phyloP scores from a whole-genome alignment of 2,797 vertebrate genomes.

The Halcyon chelicuti region DNA sequence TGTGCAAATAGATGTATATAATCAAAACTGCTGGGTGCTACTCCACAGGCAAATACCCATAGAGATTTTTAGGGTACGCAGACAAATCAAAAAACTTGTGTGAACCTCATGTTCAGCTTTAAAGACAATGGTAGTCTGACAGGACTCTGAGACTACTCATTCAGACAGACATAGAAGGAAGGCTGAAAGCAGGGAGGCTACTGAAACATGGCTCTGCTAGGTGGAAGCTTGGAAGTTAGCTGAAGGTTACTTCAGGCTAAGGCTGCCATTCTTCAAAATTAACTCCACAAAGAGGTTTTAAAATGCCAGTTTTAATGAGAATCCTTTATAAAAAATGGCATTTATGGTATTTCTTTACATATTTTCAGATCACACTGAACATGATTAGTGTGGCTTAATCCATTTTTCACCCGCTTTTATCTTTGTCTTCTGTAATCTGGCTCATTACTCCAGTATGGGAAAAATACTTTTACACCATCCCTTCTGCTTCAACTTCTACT shows the following conservation, averaged over 20 bases:
- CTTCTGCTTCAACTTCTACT: neutral
- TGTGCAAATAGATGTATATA: neutral
- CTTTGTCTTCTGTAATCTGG: neutral
- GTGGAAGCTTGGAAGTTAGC: neutral
- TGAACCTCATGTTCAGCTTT: neutral
- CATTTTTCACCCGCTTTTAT: neutral
- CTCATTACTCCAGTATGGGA: neutral
- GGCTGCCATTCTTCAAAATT: neutral
- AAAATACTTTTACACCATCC: neutral
- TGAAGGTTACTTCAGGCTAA: neutral
- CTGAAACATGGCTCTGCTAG: neutral
- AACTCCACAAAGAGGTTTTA: neutral
- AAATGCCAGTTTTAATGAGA: neutral
- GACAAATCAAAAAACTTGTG: neutral
- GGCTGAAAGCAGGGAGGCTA: neutral
- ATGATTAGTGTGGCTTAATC: neutral
- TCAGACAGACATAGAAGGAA: neutral
- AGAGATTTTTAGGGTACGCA: neutral
- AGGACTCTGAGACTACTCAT: neutral
- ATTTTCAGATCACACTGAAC: neutral
- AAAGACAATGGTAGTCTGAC: neutral
- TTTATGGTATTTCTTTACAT: neutral
- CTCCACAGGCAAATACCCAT: neutral
- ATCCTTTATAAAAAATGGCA: neutral
- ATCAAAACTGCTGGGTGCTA: neutral